Percentiles rank a stretch among this genome's conserved stretches.
Evolutionary conservation across 2,797 vertebrate genomes (phyloP).

Genomic region (Hippocampus kuda): DNA sequence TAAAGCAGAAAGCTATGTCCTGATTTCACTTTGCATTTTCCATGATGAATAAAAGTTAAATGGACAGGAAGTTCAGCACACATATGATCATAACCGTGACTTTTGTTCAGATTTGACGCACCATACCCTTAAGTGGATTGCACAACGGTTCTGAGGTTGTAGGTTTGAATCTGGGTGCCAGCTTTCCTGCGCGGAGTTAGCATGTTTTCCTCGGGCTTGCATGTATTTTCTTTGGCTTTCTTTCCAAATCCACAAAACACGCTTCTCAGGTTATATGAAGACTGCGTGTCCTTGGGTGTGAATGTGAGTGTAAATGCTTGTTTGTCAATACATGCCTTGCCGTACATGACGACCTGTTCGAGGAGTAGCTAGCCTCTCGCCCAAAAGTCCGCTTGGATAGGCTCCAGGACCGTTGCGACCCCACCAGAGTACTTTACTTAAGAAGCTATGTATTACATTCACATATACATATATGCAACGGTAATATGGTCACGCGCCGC

Average conservation of each 20-base stretch:
- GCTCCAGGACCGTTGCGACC: no score
- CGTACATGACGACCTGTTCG: no score
- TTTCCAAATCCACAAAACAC: background rate
- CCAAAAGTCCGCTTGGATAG: no score
- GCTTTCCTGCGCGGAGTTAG: background rate
- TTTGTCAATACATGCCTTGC: background rate
- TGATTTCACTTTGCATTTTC: conserved; percentile 49
- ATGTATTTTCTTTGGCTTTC: background rate
- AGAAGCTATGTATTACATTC: no score
- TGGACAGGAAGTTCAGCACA: conserved; percentile 32
- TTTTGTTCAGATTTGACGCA: no score
- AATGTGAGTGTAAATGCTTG: no score
- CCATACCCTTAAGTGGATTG: background rate
- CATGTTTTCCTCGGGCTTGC: background rate
- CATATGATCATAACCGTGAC: conserved; percentile 6
- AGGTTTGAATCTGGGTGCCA: no score
- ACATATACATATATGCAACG: no score
- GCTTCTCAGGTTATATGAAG: background rate
- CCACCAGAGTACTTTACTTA: no score
- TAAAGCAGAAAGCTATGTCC: conserved; percentile 50
- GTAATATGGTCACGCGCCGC: no score
- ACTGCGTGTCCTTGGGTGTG: background rate
- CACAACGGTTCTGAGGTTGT: background rate
- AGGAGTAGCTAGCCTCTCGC: no score
- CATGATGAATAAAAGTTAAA: conserved; percentile 43